These are phyloP conservation scores for Spheniscus mendiculus DNA, from an alignment of 2,113 vertebrate genomes.

Conservation along the genomic window DNA sequence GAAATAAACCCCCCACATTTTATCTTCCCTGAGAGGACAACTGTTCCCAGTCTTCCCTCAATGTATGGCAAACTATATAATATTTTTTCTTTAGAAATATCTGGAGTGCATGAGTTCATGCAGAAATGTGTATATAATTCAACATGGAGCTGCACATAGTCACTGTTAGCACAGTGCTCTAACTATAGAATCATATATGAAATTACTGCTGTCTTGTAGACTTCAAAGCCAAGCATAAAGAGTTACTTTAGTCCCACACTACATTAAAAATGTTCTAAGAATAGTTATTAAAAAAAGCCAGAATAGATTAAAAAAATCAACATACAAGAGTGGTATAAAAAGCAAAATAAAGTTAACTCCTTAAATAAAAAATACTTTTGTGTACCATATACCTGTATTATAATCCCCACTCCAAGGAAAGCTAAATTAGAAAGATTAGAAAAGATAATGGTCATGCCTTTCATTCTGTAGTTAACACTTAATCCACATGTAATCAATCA, in stretches of 20 bases:
- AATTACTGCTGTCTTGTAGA: background rate
- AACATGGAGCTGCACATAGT: background rate
- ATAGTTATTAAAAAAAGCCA: background rate
- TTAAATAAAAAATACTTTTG: background rate
- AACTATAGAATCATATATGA: background rate
- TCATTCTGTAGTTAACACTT: background rate
- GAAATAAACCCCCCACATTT: background rate
- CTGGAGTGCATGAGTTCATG: background rate
- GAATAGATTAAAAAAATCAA: background rate
- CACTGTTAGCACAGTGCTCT: background rate
- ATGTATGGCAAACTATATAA: background rate
- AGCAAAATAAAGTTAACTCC: background rate
- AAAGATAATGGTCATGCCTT: background rate
- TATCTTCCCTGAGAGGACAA: background rate
- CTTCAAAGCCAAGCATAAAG: background rate
- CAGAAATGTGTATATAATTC: background rate
- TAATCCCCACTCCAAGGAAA: background rate
- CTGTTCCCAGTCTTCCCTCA: background rate
- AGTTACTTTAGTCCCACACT: background rate
- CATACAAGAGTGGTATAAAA: background rate
- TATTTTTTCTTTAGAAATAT: background rate
- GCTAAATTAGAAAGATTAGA: background rate
- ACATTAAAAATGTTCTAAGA: background rate
- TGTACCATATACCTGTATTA: background rate
- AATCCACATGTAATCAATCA: background rate